Evolutionary conservation across 1,140 invertebrate species (phyloP), one percentile per base, ranked within the genome.

Genomic region (Papilio xuthus): DNA sequence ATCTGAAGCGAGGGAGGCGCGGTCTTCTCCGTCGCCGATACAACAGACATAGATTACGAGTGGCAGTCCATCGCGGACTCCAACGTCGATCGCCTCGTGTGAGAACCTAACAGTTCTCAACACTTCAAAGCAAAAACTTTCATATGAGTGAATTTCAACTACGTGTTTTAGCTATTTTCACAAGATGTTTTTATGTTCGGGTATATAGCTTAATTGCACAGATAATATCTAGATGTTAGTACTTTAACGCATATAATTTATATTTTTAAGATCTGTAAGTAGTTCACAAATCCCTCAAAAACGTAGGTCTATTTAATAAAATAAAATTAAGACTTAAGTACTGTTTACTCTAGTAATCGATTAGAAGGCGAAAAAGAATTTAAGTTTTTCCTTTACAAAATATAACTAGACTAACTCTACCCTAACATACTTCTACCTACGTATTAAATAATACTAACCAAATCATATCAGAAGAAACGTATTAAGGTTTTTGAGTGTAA

Each of bases 1-100:
- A 93, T 94, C 91, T 94, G 92, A 94, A 93, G 89, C 91, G 92
- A 93, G 81, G 85, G 78, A 85, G 91, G 92, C 92, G 92, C 92
- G 91, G 92, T 93, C 50, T 93, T 94, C 85, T 94, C 91, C 92
- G 90, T 93, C 91, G 92, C 91, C 91, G 90, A 94, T 81, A 85
- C 90, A 77, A 84, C 90, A 67, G 89, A 92, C 76, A 88, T 91
- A 82, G 90, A 92, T 82, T 92, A 89, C 86, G 91, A 92, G 79
- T 93, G 92, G 92, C 85, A 84, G 63, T 77, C 86, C 69, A 84
- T 87, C 53, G 88, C 85, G 42, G 87, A 87, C 79, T 84, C 89
- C 26, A 91, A 88, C 73, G 87, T 92, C 78, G 92, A 93, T 84
- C 87, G 92, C 79, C 90, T 93, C 81, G 92, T 93, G 78, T 93